Percentiles rank a stretch among this genome's conserved stretches.
These are phyloP conservation scores for Chloebia gouldiae DNA, from an alignment of 2,113 vertebrate genomes.

Conservation along the genomic window DNA sequence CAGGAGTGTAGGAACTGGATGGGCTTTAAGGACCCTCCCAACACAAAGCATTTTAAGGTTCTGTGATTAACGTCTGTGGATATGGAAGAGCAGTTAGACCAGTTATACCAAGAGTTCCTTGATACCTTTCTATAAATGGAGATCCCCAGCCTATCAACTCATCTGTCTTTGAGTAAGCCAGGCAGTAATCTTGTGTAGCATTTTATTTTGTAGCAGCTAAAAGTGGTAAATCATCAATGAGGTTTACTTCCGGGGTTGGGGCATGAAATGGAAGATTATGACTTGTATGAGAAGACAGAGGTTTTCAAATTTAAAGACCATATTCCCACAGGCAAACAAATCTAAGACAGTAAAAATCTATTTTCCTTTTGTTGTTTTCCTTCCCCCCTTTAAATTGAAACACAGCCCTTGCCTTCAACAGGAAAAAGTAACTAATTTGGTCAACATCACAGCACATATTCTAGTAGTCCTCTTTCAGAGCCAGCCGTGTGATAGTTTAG, in stretches of 20 bases:
- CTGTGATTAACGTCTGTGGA: too few relatives aligned
- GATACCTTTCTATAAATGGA: neutral
- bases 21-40: neutral
- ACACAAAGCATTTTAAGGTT: neutral
- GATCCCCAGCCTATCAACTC: neutral
- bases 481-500: neutral
- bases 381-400: too few relatives aligned
- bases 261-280: neutral
- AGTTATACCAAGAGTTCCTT: neutral
- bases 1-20: neutral
- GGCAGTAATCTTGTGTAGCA: neutral
- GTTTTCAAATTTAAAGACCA: neutral
- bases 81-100: neutral
- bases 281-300: neutral
- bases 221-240: neutral
- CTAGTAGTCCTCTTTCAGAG: neutral
- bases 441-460: neutral
- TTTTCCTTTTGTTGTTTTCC: too few relatives aligned
- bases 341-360: too few relatives aligned
- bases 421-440: neutral
- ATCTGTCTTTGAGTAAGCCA: neutral
- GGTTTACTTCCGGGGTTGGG: neutral
- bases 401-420: too few relatives aligned
- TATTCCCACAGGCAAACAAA: too few relatives aligned
- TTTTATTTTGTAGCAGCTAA: neutral